Evolutionary conservation across 2,113 vertebrate genomes (phyloP).

Genomic region (Jacana jacana): DNA sequence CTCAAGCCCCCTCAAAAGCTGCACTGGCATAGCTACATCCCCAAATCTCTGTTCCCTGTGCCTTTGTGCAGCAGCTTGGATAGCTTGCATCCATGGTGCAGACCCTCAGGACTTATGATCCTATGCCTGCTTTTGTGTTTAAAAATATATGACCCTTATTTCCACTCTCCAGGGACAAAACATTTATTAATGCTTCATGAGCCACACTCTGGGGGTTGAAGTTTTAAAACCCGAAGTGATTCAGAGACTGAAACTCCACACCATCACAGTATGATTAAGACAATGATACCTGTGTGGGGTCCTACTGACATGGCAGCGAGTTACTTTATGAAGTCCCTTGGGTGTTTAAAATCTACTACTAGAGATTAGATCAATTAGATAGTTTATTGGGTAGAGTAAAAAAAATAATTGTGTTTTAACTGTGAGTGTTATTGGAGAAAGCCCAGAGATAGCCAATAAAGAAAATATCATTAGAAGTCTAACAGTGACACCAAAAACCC

Average conservation of each 20-base stretch:
- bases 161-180: background rate
- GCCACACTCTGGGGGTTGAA: background rate
- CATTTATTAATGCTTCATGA: background rate
- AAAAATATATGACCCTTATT: background rate
- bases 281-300: background rate
- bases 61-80: background rate
- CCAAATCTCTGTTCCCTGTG: background rate
- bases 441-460: background rate
- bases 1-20: background rate
- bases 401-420: background rate
- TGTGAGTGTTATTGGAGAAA: background rate
- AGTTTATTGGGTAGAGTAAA: background rate
- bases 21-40: background rate
- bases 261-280: background rate
- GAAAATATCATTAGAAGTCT: background rate
- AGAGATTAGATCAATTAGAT: background rate
- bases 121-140: background rate
- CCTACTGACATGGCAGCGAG: background rate
- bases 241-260: background rate
- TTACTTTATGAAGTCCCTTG: background rate
- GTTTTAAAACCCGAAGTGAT: background rate
- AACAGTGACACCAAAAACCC: background rate
- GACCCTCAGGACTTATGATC: background rate
- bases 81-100: background rate
- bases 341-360: background rate